A percentile compares a stretch with the other conserved stretches of the same genome.
Evolutionary conservation across 2,113 vertebrate species (phyloP).

Genomic region (Noturus placidus): DNA sequence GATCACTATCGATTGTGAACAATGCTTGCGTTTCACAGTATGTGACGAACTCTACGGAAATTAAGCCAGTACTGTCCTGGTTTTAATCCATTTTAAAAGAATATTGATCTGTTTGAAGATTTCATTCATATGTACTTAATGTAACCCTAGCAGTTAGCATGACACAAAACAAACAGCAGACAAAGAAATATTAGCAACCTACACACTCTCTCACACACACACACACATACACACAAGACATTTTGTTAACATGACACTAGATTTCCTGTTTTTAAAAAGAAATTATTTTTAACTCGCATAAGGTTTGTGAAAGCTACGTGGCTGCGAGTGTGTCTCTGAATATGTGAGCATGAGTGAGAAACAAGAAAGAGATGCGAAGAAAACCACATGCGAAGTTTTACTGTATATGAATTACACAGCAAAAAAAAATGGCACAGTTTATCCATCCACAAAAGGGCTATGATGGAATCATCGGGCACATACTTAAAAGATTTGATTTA

Average conservation of each 20-base stretch:
- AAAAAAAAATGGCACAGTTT: conserved; percentile 11
- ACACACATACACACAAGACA: neutral
- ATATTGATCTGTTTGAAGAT: neutral
- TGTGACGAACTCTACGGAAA: neutral
- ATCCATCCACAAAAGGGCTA: neutral
- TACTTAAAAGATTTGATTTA: neutral
- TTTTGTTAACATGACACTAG: neutral
- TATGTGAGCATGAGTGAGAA: neutral
- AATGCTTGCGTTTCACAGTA: neutral
- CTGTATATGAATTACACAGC: conserved; percentile 36
- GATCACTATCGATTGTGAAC: conserved; percentile 5
- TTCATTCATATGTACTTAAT: neutral
- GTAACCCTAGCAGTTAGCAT: neutral
- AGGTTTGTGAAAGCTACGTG: neutral
- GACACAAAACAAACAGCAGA: neutral
- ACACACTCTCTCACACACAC: neutral
- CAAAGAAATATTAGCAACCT: neutral
- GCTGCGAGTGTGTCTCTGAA: neutral
- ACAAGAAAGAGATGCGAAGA: neutral
- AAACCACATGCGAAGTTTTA: conserved; percentile 8
- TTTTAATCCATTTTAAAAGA: neutral
- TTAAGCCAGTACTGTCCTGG: neutral
- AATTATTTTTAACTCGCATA: neutral
- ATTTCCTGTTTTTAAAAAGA: conserved; percentile 8
- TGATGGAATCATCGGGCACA: neutral